Conservation (phyloP, 2,113 vertebrate species). For the Tichodroma muraria region DNA sequence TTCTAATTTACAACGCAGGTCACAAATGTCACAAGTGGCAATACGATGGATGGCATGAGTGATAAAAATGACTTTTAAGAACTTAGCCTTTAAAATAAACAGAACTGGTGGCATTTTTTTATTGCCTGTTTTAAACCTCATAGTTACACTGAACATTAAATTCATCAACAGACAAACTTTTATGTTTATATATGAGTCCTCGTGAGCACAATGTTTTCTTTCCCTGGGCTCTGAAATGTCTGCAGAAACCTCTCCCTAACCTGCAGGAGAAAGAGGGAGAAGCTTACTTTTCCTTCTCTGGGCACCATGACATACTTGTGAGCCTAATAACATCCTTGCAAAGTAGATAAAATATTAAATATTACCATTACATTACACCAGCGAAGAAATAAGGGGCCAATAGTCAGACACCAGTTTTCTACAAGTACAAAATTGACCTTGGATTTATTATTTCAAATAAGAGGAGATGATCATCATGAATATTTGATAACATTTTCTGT, state of each 20-base stretch:
- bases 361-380: slow-evolving; percentile 26
- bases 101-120: background rate
- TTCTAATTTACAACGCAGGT: background rate
- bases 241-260: slow-evolving; percentile 10
- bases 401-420: background rate
- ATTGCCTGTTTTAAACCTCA: background rate
- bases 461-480: slow-evolving; percentile 58
- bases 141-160: background rate
- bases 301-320: slow-evolving; percentile 42
- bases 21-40: background rate
- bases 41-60: fast-evolving
- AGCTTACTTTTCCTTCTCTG: slow-evolving; percentile 23
- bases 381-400: slow-evolving; percentile 19
- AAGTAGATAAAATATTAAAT: slow-evolving; percentile 55
- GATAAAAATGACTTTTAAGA: background rate
- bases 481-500: slow-evolving; percentile 61
- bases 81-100: background rate
- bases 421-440: slow-evolving; percentile 47
- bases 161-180: background rate
- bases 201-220: background rate
- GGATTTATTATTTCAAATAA: slow-evolving; percentile 70
- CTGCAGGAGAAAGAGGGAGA: background rate
- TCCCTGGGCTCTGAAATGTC: background rate
- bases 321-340: slow-evolving; percentile 49
- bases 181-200: background rate